phyloP scores from a whole-genome alignment of 2,113 vertebrate genomes.

The Cochlearius cochlearius region DNA sequence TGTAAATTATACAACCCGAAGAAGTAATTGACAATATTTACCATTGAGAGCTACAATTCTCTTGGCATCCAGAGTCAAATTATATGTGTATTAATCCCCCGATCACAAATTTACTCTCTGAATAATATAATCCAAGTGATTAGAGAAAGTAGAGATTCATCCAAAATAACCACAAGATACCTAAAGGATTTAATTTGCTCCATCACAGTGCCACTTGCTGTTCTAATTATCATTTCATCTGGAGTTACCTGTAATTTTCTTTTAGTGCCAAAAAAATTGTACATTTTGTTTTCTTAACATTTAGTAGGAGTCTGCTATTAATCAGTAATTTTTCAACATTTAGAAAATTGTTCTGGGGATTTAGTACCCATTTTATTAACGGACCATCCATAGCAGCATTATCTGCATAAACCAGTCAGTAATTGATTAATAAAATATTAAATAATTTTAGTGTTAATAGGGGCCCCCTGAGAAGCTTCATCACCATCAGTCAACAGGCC shows the following conservation, averaged over 20 bases:
- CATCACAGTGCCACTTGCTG: conserved; percentile 50
- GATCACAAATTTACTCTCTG: conserved; percentile 40
- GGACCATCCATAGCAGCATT: conserved; percentile 10
- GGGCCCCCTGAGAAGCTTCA: conserved; percentile 20
- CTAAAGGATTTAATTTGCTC: conserved; percentile 63
- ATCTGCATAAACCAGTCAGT: conserved; percentile 44
- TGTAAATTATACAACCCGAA: background rate
- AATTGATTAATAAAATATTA: conserved; percentile 73
- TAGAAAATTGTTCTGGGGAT: conserved; percentile 41
- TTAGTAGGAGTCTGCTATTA: conserved; percentile 66
- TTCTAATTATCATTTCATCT: conserved; percentile 70
- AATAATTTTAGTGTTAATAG: conserved; percentile 70
- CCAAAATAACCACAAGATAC: conserved; percentile 66
- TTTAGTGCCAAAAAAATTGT: conserved; percentile 50
- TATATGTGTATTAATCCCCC: conserved; percentile 49
- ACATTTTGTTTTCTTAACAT: conserved; percentile 69
- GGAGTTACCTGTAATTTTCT: conserved; percentile 72
- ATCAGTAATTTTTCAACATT: conserved; percentile 66
- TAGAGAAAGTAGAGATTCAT: conserved; percentile 63
- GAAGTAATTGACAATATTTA: conserved; percentile 53
- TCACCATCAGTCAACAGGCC: conserved; percentile 52
- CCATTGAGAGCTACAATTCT: conserved; percentile 28
- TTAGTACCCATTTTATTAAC: conserved; percentile 47
- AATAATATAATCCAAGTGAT: conserved; percentile 60
- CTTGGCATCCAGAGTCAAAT: conserved; percentile 63